Evolutionary conservation across 2,888 invertebrate species (phyloP).

Genomic region (Lepidocyrtinus sp.): DNA sequence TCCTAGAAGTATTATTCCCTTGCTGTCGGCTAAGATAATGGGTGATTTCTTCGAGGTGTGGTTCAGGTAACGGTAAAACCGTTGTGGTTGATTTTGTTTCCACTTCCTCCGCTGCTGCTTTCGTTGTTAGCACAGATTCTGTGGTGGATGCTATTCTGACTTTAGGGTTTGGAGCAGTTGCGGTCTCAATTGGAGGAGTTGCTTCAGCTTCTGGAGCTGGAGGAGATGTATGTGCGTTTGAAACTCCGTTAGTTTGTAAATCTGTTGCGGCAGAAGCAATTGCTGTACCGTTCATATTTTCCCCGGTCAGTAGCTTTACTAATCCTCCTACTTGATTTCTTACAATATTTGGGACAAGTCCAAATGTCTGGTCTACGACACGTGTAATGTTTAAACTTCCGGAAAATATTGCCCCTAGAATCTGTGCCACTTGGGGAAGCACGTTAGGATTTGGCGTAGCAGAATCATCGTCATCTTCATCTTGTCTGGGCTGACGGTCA

Average conservation of each 20-base stretch:
- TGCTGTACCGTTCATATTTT: constrained; percentile 23
- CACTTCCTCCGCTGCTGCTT: neutral
- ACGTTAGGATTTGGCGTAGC: constrained; percentile 66
- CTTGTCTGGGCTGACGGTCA: constrained; percentile 52
- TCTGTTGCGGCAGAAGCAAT: neutral
- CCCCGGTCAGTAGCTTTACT: constrained; percentile 65
- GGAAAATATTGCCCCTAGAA: constrained; percentile 68
- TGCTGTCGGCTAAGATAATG: neutral
- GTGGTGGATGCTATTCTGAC: neutral
- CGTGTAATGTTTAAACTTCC: constrained; percentile 67
- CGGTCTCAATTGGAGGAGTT: neutral
- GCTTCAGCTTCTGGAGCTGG: neutral
- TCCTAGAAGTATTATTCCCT: neutral
- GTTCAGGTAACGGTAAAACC: neutral
- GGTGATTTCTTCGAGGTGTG: neutral
- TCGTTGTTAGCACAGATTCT: neutral
- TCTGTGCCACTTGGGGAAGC: constrained; percentile 68
- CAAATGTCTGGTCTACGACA: constrained; percentile 66
- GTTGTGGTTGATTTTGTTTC: neutral
- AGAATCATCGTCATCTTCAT: constrained; percentile 45
- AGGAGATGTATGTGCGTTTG: neutral
- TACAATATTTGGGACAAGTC: constrained; percentile 64
- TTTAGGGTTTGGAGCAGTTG: neutral
- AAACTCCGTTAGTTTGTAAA: neutral
- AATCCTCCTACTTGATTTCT: constrained; percentile 67